These are phyloP conservation scores for Volucella inflata DNA, from an alignment of 2,888 invertebrate species.

Conservation along the genomic window DNA sequence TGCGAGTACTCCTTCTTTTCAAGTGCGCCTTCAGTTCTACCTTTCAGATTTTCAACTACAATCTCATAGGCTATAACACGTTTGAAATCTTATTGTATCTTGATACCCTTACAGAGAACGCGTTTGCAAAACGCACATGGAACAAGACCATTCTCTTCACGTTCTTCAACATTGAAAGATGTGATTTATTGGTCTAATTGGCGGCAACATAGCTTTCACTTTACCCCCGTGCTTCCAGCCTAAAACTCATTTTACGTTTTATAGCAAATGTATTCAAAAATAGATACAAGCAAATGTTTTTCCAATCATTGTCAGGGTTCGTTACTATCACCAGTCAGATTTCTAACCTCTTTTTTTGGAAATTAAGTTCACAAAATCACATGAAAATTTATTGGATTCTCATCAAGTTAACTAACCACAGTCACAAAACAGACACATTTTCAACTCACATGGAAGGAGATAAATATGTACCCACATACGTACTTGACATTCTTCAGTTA, in stretches of 20 bases:
- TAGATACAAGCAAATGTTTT: neutral
- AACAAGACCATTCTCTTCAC: too few species aligned
- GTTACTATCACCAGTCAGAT: neutral
- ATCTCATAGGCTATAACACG: too few species aligned
- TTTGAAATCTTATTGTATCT: too few species aligned
- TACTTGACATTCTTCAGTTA: neutral
- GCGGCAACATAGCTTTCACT: neutral
- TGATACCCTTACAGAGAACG: too few species aligned
- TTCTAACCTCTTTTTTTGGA: neutral
- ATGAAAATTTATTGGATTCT: slow-evolving; percentile 5
- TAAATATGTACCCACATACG: neutral
- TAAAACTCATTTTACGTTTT: slow-evolving; percentile 6
- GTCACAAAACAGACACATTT: neutral
- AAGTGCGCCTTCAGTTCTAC: too few species aligned
- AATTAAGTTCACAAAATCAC: neutral
- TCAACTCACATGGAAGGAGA: neutral
- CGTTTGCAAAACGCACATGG: too few species aligned
- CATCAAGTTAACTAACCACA: neutral
- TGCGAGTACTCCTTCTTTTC: too few species aligned
- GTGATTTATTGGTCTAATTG: too few species aligned
- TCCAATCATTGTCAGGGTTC: neutral
- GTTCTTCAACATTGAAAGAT: too few species aligned
- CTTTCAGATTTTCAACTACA: too few species aligned
- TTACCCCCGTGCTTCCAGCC: neutral
- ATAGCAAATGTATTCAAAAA: slow-evolving; percentile 18